phyloP scores from a whole-genome alignment of 2,888 invertebrate genomes.

The Leptopilina drosophilae region DNA sequence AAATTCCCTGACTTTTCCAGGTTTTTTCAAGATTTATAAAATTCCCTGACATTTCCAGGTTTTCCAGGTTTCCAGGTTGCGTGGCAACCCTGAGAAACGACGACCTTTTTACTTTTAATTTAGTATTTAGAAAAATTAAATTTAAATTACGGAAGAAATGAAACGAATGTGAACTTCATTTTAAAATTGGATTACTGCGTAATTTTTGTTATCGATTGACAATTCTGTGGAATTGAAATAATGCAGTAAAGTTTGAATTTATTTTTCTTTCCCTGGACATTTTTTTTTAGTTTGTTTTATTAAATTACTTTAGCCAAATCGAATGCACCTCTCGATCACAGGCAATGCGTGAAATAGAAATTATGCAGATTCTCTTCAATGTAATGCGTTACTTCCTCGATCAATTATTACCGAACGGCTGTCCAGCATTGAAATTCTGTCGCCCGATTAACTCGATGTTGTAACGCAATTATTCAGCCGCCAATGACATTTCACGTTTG shows the following conservation, averaged over 20 bases:
- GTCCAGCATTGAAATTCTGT: slow-evolving; percentile 59
- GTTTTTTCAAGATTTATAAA: too few species aligned
- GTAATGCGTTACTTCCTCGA: slow-evolving; percentile 57
- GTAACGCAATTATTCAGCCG: slow-evolving; percentile 64
- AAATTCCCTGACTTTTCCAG: too few species aligned
- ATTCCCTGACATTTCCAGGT: too few species aligned
- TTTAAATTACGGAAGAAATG: too few species aligned
- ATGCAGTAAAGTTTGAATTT: background rate
- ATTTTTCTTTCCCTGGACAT: background rate
- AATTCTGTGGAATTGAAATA: background rate
- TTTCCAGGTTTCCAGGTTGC: too few species aligned
- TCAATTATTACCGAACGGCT: slow-evolving; percentile 60
- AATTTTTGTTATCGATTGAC: background rate
- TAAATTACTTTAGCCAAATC: background rate
- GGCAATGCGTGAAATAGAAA: slow-evolving; percentile 45
- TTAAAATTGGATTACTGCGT: too few species aligned
- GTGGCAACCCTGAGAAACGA: too few species aligned
- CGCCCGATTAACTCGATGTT: slow-evolving; percentile 26
- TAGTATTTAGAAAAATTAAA: too few species aligned
- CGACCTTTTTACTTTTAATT: too few species aligned
- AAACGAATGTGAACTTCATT: background rate
- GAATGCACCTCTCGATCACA: background rate
- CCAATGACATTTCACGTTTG: slow-evolving; percentile 45
- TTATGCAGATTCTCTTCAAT: slow-evolving; percentile 51
- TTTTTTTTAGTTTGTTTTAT: slow-evolving; percentile 4